Evolutionary conservation across 2,797 vertebrate species (phyloP).

Genomic region (Adrianichthys oophorus): DNA sequence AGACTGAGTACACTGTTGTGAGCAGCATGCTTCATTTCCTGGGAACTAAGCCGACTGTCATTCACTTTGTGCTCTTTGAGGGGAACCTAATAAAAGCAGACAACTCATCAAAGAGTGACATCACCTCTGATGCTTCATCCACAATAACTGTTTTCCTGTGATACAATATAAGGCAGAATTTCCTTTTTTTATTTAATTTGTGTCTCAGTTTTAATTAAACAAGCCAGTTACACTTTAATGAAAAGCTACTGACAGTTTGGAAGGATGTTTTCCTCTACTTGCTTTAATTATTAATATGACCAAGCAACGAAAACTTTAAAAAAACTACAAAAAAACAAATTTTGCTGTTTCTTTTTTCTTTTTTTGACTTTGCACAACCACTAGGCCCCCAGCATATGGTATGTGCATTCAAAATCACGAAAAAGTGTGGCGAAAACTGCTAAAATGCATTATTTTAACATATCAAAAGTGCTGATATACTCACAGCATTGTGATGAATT

Average conservation of each 20-base stretch:
- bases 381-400: too few species aligned
- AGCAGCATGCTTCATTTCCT: too few species aligned
- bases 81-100: slow-evolving; percentile 35
- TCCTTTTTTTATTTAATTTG: background rate
- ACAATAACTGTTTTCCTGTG: slow-evolving; percentile 24
- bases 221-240: background rate
- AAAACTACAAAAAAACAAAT: background rate
- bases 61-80: slow-evolving; percentile 30
- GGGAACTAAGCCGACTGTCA: background rate
- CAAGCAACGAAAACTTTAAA: background rate
- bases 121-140: slow-evolving; percentile 39
- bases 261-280: too few species aligned
- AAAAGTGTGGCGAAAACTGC: too few species aligned
- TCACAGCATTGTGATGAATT: too few species aligned
- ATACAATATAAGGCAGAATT: slow-evolving; percentile 3
- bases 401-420: too few species aligned
- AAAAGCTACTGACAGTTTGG: slow-evolving; percentile 6
- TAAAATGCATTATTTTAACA: too few species aligned
- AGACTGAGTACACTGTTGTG: too few species aligned
- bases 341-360: background rate
- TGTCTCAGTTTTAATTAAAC: background rate
- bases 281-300: too few species aligned
- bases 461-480: too few species aligned
- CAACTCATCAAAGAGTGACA: slow-evolving; percentile 33
- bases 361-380: too few species aligned